Base-by-base conservation (phyloP, 2,888 invertebrate species). In the Oscheius sp. region DNA sequence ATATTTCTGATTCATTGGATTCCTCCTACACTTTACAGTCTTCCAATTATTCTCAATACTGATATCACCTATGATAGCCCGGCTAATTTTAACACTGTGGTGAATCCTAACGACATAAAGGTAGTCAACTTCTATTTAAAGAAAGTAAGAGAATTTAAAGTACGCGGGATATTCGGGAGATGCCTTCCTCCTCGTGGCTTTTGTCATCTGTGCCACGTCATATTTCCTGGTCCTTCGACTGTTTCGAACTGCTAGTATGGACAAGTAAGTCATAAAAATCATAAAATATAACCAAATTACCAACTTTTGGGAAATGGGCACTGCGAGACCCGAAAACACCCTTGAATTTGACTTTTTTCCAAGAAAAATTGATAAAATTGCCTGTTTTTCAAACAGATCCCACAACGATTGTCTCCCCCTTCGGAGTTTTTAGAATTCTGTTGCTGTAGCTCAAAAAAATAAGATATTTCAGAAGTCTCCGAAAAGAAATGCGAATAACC, bases 21-120 rank as follows among this genome's bases (percentile, higher is more conserved):
- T 29, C 66, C 66, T 7, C 52, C 52, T 6, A 52, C 52, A 6
- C 9, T 29, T 27, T 66, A 66, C 21, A 52, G 52, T 66, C n/a
- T 66, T 18, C 66, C 66, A 49, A 66, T 66, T 49, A 29, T 66
- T 3, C 12, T n/a, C 12, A 66, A 66, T 49, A 52, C 52, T 7
- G 52, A 66, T 3, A 66, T 66, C 27, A 29, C 49, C 29, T 66
- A 66, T 27, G 66, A 52, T n/a, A 52, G 27, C 12, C n/a, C 27
- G 6, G 29, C 49, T 1, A 9, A 12, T 18, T 52, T 66, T n/a
- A 66, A 52, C 18, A 66, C 52, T 27, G 18, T 35, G 13, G 29
- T 66, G 2, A 29, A 66, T 21, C 52, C 25, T n/a, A 29, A 16
- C 23, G 16, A 52, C 13, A 7, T 49, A 9, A 66, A 66, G 18